Evolutionary conservation across 30 jellyfish, hydroid and myxozoan genomes (phyloP).

Genomic region (Chrysaora quinquecirrha): DNA sequence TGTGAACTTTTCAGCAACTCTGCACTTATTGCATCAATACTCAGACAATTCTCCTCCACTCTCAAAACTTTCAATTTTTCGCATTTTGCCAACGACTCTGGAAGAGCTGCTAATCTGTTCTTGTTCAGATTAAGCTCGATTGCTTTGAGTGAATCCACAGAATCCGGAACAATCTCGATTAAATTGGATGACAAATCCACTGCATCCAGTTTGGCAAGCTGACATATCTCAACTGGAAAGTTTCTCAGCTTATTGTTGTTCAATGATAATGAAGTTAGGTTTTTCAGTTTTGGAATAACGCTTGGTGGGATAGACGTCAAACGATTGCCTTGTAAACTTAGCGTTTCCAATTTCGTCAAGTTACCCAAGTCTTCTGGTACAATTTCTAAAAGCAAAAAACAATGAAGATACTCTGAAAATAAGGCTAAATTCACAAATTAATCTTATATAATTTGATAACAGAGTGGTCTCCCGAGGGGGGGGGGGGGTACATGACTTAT

Average conservation of each 20-base stretch:
- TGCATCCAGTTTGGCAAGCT: conserved; percentile 87
- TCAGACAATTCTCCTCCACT: conserved; percentile 87
- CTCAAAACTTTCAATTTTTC: conserved; percentile 88
- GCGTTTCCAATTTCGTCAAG: conserved; percentile 81
- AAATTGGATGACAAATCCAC: conserved; percentile 76
- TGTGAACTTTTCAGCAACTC: conserved; percentile 75
- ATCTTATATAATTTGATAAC: no score
- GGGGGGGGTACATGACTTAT: no score
- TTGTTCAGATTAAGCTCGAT: conserved; percentile 85
- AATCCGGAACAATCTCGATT: conserved; percentile 72
- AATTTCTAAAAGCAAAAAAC: conserved; percentile 40
- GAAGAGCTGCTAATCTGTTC: conserved; percentile 67
- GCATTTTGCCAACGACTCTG: conserved; percentile 62
- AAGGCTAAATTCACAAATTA: no score
- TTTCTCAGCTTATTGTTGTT: conserved; percentile 53
- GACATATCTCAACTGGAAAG: conserved; percentile 78
- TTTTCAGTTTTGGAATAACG: conserved; percentile 59
- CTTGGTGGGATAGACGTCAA: conserved; percentile 42
- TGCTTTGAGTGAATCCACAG: conserved; percentile 59
- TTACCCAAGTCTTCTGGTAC: conserved; percentile 60
- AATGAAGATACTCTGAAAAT: no score
- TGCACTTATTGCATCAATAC: conserved; percentile 72
- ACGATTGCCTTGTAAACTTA: conserved; percentile 63
- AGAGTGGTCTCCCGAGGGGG: no score
- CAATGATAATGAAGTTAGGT: conserved; percentile 76